A percentile compares a stretch with the other conserved stretches of the same genome.
These are phyloP conservation scores for Corvus moneduloides DNA, from an alignment of 2,113 vertebrate genomes.

Conservation along the genomic window DNA sequence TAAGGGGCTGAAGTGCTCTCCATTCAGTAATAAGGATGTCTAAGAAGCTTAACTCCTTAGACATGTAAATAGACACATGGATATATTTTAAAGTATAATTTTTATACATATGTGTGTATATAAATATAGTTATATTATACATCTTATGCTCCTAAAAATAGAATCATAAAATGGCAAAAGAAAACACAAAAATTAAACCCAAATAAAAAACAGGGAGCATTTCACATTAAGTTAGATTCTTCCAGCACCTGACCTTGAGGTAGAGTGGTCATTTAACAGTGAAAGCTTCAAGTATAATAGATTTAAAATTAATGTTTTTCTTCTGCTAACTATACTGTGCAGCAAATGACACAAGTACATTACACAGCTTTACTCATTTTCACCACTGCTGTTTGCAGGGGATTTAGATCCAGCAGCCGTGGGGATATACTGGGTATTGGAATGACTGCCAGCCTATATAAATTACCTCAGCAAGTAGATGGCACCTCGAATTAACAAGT, in stretches of 20 bases:
- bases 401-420: background rate
- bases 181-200: background rate
- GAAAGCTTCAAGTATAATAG: background rate
- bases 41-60: background rate
- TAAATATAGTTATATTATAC: background rate
- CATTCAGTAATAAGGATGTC: background rate
- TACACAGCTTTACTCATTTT: background rate
- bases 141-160: background rate
- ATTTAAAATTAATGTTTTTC: background rate
- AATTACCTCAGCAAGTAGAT: background rate
- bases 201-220: background rate
- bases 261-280: background rate
- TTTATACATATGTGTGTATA: background rate
- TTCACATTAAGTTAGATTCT: background rate
- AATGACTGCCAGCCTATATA: background rate
- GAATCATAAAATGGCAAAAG: background rate
- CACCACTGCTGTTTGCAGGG: background rate
- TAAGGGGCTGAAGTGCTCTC: background rate
- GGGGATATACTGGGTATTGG: background rate
- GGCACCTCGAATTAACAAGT: background rate
- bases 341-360: background rate
- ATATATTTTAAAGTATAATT: background rate
- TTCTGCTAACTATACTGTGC: background rate
- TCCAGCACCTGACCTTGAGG: background rate
- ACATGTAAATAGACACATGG: no score